Evolutionary conservation across 2,113 vertebrate genomes (phyloP).

Genomic region (Odocoileus hemionus): DNA sequence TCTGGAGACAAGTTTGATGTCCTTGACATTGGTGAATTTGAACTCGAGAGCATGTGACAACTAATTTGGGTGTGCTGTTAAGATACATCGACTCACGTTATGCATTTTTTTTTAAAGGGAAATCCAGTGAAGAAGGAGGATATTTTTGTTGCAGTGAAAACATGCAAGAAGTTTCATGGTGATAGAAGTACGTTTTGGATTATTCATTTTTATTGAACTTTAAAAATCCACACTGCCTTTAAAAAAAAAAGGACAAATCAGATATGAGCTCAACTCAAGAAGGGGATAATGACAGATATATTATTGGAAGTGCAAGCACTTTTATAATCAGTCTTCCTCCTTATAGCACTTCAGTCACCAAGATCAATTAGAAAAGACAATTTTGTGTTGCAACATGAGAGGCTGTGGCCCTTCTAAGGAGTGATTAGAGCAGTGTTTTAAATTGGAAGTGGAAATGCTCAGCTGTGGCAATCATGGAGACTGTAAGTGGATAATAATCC

Average conservation of each 20-base stretch:
- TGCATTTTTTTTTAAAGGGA: conserved; percentile 79
- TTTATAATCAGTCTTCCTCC: not conserved
- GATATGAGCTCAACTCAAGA: not conserved
- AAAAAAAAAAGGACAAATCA: not conserved
- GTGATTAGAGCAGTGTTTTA: not conserved
- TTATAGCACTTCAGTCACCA: not conserved
- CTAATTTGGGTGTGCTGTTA: not conserved
- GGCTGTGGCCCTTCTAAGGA: not conserved
- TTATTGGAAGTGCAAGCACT: not conserved
- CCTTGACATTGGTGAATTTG: not conserved
- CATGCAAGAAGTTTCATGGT: conserved; percentile 93
- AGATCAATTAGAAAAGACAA: not conserved
- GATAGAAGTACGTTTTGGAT: conserved; percentile 91
- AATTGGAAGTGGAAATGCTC: not conserved
- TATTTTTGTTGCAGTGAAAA: conserved; percentile 96
- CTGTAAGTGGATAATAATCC: not conserved
- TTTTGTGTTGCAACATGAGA: not conserved
- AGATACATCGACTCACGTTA: not conserved
- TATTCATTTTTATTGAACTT: conserved; percentile 36
- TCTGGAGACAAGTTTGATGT: not conserved
- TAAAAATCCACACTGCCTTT: not conserved
- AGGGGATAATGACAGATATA: not conserved
- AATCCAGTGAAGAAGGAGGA: conserved; percentile 88
- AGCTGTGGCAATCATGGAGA: not conserved
- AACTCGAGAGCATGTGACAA: not conserved